Evolutionary conservation across 2,797 vertebrate genomes (phyloP), one percentile per base, ranked within the genome.

Genomic region (Jordanella pulchra): DNA sequence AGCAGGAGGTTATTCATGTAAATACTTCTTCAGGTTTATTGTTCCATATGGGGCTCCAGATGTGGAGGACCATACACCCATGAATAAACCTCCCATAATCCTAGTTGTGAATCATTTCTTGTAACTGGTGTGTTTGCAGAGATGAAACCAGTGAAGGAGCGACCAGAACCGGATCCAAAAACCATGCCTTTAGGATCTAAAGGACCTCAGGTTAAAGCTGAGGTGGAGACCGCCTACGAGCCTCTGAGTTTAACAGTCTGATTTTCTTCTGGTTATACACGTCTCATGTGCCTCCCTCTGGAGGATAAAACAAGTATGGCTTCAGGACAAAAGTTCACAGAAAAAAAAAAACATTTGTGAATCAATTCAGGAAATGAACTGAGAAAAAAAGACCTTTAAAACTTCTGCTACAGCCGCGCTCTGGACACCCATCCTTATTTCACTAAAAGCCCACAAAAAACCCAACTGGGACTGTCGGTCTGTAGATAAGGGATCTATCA

Each of bases 361-460:
- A 89, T 76, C 75, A 79, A 56, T 83, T 78, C 68, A 78, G 75
- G 73, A 84, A 80, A 83, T 78, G 81, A 67, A 60, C 82, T 79
- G 67, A 85, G 73, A 66, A 53, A 75, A 45, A 85, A 78, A 89
- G 90, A 87, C 76, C 85, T 86, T 92, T 89, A 87, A 87, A 89
- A 85, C 68, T 85, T 84, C 84, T 77, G 84, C 90, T 91, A 95
- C 90, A 94, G 90, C 92, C 93, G 93, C 94, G 92, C 84, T 93
- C 93, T 95, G 95, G 85, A 94, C 78, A 89, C 90, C 92, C 91
- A 93, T 73, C 87, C 84, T 91, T 0, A 5, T 91, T 84, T 64
- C 67, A 75, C 92, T 92, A 87, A 94, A 88, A 89, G 82, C 84
- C 88, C 92, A 90, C 89, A 92, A 90, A 92, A 84, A 83, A 87